Base-by-base conservation (phyloP, 2,113 vertebrate genomes). In the Antigone vipio region DNA sequence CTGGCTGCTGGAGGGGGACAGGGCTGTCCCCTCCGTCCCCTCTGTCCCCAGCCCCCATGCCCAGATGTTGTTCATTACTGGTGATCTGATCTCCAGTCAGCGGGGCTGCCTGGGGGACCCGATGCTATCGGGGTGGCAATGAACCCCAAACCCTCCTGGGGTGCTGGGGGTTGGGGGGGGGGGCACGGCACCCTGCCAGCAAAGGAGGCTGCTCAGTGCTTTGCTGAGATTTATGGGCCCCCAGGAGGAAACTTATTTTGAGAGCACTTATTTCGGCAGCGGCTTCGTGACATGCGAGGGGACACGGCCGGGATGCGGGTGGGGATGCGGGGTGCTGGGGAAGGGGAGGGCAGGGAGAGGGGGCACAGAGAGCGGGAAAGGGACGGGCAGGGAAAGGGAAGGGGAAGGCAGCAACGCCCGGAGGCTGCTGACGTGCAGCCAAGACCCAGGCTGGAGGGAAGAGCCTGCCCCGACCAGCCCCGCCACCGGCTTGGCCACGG, bases 21-120 rank as follows among this genome's bases (percentile, higher is more conserved):
- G 62, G 34, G 47, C n/a, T 53, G 67, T 68, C 47, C 56, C 64
- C 35, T 38, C 44, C 5, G 2, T 34, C 50, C 52, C 40, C 32
- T 29, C 53, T 1, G 10, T 42, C n/a, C 68, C 88, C 85, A 80
- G 77, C 40, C 69, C 49, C 60, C 44, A 3, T 34, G 20, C 14
- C 69, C 95, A 94, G 93, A 63, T 92, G 86, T 69, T 89, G 58
- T 21, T 91, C 68, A 52, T 95, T 86, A 80, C 40, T 15, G 22
- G 23, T 14, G 40, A 88, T 92, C 24, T 2, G 16, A 91, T 80
- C 84, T 69, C n/a, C 58, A 24, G 52, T 3, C 10, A 38, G 64
- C 1, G 4, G 49, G 67, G 83, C 72, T 83, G 71, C 69, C 81
- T 59, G 1, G 3, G 10, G 53, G 59, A 78, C 8, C 9, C 1